Evolutionary conservation across 2,888 invertebrate species (phyloP).

Genomic region (Drosophila mimica): DNA sequence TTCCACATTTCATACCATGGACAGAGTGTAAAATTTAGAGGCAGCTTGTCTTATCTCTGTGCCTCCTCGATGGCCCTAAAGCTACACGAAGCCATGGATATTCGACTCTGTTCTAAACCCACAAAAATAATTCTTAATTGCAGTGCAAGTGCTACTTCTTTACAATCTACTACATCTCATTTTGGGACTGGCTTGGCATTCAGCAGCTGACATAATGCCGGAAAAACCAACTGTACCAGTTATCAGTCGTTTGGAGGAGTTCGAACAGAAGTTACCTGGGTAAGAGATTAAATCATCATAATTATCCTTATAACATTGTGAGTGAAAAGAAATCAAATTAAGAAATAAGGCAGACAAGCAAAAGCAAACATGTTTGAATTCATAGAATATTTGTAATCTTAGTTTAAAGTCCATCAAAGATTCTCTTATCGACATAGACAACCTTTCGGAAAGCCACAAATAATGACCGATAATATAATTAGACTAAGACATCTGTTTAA

Average conservation of each 20-base stretch:
- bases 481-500: not conserved
- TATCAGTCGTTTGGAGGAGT: constrained; percentile 78
- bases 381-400: not conserved
- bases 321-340: constrained; percentile 69
- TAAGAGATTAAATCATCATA: constrained; percentile 58
- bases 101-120: not conserved
- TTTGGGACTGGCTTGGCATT: constrained; percentile 14
- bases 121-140: constrained; percentile 4
- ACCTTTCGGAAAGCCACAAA: not conserved
- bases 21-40: not conserved
- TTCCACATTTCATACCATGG: not conserved
- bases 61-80: not conserved
- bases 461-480: not conserved
- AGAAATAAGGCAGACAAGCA: constrained; percentile 4
- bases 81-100: not conserved
- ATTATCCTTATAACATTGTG: constrained; percentile 52
- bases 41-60: not conserved
- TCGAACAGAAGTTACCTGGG: constrained; percentile 81
- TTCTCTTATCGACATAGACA: not conserved
- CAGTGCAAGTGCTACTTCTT: constrained; percentile 12
- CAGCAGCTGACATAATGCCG: constrained; percentile 67
- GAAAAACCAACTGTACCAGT: constrained; percentile 76
- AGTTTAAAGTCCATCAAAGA: not conserved
- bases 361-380: not conserved
- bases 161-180: constrained; percentile 14